Percentiles rank a stretch among this genome's conserved stretches.
phyloP scores from a whole-genome alignment of 2,797 vertebrate species.

The Tokudaia tokunoshimensis region DNA sequence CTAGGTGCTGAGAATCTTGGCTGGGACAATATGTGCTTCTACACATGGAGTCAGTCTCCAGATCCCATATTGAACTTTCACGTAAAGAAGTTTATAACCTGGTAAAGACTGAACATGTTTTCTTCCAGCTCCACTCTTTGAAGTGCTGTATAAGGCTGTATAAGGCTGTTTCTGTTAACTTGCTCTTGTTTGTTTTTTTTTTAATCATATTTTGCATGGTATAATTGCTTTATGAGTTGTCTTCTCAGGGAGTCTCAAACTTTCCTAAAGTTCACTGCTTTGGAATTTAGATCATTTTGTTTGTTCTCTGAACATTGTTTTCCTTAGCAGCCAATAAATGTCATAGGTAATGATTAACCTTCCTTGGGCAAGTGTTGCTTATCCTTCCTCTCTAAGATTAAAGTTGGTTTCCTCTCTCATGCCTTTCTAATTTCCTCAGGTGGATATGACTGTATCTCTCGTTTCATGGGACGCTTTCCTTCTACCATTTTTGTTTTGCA shows the following conservation, averaged over 20 bases:
- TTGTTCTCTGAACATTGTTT: neutral
- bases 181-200: too few relatives aligned
- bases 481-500: constrained; percentile 4
- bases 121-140: neutral
- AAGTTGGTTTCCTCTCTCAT: neutral
- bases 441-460: neutral
- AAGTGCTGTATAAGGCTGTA: neutral
- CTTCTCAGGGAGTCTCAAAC: neutral
- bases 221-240: neutral
- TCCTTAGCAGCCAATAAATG: constrained; percentile 3
- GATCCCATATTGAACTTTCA: neutral
- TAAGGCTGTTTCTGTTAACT: neutral
- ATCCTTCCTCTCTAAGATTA: neutral
- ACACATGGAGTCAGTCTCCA: neutral
- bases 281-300: neutral
- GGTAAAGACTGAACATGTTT: neutral
- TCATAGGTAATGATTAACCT: neutral
- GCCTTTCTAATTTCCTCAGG: neutral
- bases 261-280: neutral
- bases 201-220: neutral
- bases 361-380: constrained; percentile 5
- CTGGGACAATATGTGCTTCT: neutral
- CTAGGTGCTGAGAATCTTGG: too few relatives aligned
- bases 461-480: neutral
- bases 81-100: constrained; percentile 34